Evolutionary conservation across 2,888 invertebrate species (phyloP).

Genomic region (Cheiracanthium punctorium): DNA sequence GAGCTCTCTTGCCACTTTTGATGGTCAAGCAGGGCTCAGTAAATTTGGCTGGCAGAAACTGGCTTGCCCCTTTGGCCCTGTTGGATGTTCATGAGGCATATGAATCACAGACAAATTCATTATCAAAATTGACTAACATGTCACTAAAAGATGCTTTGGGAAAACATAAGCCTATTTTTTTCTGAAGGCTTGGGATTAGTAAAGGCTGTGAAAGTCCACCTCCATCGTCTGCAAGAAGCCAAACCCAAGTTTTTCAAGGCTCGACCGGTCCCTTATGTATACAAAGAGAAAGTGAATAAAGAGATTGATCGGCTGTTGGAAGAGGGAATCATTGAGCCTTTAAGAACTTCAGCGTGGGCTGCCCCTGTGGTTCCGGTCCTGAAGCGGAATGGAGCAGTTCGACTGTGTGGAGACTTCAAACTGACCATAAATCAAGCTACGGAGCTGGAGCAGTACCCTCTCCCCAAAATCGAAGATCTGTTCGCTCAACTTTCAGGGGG

Average conservation of each 20-base stretch:
- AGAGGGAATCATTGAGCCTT: conserved; percentile 8
- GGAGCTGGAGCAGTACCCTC: not conserved
- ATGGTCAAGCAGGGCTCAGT: not conserved
- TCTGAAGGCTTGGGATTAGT: not conserved
- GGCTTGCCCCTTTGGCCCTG: not conserved
- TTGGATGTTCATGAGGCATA: too few species aligned
- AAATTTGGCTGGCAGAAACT: not conserved
- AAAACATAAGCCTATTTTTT: too few species aligned
- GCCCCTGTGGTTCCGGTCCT: not conserved
- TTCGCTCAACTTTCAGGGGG: not conserved
- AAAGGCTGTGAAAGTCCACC: conserved; percentile 3
- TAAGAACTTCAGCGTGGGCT: not conserved
- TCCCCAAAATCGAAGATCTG: not conserved
- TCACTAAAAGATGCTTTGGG: too few species aligned
- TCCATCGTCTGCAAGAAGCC: not conserved
- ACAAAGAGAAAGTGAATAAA: conserved; percentile 5
- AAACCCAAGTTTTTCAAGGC: conserved; percentile 17
- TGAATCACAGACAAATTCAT: too few species aligned
- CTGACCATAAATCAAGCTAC: conserved; percentile 2
- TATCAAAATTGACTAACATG: too few species aligned
- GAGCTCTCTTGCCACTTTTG: not conserved
- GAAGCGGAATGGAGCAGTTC: not conserved
- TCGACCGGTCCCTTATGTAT: conserved; percentile 15
- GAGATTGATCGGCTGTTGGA: conserved; percentile 2
- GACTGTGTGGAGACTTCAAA: conserved; percentile 16